Percentiles rank a stretch among this genome's conserved stretches.
Evolutionary conservation across 1,140 invertebrate species (phyloP).

Genomic region (Nasonia vitripennis): DNA sequence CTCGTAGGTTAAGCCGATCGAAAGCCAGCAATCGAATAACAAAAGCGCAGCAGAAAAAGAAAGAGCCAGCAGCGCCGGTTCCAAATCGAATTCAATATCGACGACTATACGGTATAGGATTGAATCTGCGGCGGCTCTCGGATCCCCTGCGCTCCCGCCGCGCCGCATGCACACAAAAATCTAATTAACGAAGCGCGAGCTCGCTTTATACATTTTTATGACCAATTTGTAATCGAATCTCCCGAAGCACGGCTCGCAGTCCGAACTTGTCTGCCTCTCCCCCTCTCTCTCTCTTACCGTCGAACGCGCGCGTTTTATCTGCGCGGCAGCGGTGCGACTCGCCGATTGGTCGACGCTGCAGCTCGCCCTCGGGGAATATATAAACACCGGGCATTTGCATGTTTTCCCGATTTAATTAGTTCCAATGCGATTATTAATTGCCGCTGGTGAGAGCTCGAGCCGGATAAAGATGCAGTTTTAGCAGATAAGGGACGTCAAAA

Average conservation of each 20-base stretch:
- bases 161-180: slow-evolving; percentile 57
- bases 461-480: slow-evolving; percentile 48
- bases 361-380: slow-evolving; percentile 65
- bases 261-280: slow-evolving; percentile 13
- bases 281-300: neutral
- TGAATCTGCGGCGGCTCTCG: slow-evolving; percentile 34
- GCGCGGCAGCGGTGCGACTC: neutral
- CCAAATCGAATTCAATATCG: slow-evolving; percentile 51
- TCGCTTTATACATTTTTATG: slow-evolving; percentile 73
- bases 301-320: slow-evolving; percentile 24
- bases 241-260: slow-evolving; percentile 49
- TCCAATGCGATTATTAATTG: slow-evolving; percentile 72
- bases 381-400: slow-evolving; percentile 71
- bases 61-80: neutral
- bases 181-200: slow-evolving; percentile 68
- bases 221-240: slow-evolving; percentile 68
- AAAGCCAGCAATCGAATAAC: slow-evolving; percentile 37
- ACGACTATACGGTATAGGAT: slow-evolving; percentile 36
- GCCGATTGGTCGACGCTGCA: slow-evolving; percentile 48
- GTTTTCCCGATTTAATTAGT: slow-evolving; percentile 74
- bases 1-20: slow-evolving; percentile 24
- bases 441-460: slow-evolving; percentile 55
- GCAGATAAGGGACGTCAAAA: slow-evolving; percentile 13
- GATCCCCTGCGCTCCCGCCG: neutral
- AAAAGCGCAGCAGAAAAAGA: slow-evolving; percentile 32